A percentile compares a stretch with the other conserved stretches of the same genome.
Evolutionary conservation across 2,797 vertebrate species (phyloP).

Genomic region (Falco naumanni): DNA sequence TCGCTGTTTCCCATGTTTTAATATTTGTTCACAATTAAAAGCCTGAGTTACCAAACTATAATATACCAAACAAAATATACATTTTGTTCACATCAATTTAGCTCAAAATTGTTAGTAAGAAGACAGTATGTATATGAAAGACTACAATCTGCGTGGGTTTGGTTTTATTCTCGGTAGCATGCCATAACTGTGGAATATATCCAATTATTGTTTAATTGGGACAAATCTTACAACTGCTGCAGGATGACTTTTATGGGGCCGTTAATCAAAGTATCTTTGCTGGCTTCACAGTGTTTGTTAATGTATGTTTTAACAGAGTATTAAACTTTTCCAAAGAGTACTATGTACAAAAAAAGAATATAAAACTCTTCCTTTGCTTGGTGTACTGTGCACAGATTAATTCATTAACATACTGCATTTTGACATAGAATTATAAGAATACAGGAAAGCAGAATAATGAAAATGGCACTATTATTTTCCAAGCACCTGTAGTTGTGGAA

Average conservation of each 20-base stretch:
- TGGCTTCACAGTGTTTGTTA: slow-evolving; percentile 5
- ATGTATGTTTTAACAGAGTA: slow-evolving; percentile 18
- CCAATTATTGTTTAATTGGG: slow-evolving; percentile 25
- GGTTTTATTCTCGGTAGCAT: background rate
- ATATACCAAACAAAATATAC: too few species aligned
- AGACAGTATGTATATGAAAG: background rate
- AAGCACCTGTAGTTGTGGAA: background rate
- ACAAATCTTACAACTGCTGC: slow-evolving; percentile 10
- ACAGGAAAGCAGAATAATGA: background rate
- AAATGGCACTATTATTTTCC: background rate
- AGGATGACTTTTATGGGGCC: background rate
- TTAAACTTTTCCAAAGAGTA: background rate
- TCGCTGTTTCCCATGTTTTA: background rate
- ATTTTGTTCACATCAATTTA: background rate
- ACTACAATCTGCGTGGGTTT: background rate
- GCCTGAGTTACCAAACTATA: background rate
- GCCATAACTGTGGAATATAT: background rate
- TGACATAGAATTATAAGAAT: background rate
- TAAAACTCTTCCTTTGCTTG: background rate
- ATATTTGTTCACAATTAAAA: background rate
- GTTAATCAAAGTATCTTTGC: slow-evolving; percentile 20
- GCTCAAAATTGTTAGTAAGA: background rate
- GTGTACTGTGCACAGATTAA: background rate
- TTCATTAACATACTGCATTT: background rate
- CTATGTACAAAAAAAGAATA: background rate